Percentiles rank a stretch among this genome's conserved stretches.
Conservation (phyloP, 2,888 invertebrate species). For the Drosophila flavopinicola region DNA sequence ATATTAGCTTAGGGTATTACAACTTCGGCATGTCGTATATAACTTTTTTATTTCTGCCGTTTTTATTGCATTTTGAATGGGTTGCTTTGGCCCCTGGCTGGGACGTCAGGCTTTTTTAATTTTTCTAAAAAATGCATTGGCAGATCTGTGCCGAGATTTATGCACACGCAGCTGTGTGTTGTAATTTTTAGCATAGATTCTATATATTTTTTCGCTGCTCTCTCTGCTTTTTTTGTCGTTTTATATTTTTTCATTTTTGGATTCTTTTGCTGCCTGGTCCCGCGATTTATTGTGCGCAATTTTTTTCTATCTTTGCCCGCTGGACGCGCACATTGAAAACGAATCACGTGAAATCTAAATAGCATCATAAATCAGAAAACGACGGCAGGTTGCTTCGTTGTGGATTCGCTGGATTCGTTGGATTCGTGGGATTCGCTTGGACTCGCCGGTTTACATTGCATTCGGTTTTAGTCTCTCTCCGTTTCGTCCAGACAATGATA, state of each 20-base stretch:
- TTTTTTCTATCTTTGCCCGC: slow-evolving; percentile 68
- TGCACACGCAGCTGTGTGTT: slow-evolving; percentile 79
- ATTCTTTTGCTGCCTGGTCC: slow-evolving; percentile 32
- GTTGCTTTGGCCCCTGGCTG: slow-evolving; percentile 31
- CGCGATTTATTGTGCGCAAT: slow-evolving; percentile 74
- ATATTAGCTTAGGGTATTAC: slow-evolving; percentile 14
- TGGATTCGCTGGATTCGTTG: slow-evolving; percentile 31
- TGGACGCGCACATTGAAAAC: slow-evolving; percentile 78
- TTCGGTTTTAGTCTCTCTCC: slow-evolving; percentile 45
- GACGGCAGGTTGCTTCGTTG: slow-evolving; percentile 75
- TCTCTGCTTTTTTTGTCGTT: slow-evolving; percentile 26
- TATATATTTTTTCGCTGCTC: slow-evolving; percentile 24
- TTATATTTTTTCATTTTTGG: slow-evolving; percentile 26
- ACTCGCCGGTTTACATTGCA: slow-evolving; percentile 35
- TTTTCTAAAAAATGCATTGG: slow-evolving; percentile 62
- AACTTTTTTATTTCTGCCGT: not conserved
- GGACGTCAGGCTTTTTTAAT: slow-evolving; percentile 46
- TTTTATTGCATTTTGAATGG: slow-evolving; percentile 62
- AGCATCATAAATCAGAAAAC: slow-evolving; percentile 81
- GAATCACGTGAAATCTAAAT: slow-evolving; percentile 81
- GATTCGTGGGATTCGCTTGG: slow-evolving; percentile 20
- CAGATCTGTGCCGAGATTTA: slow-evolving; percentile 62
- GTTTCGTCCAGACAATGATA: slow-evolving; percentile 74
- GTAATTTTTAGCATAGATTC: slow-evolving; percentile 73
- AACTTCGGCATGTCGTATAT: not conserved